phyloP scores from a whole-genome alignment of 2,113 vertebrate genomes.

The Salvelinus sp. region DNA sequence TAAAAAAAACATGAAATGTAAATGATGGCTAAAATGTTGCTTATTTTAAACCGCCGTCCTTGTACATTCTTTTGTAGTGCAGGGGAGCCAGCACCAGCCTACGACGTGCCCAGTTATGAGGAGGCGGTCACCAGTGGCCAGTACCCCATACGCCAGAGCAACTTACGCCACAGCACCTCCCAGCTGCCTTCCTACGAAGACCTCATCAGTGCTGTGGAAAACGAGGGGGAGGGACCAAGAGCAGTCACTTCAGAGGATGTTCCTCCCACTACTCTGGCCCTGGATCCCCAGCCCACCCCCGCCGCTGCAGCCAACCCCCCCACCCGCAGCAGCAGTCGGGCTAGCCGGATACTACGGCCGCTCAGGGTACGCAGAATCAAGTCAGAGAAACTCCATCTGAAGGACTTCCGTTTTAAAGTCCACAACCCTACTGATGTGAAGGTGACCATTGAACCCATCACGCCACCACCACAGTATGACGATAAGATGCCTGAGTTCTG shows the following conservation, averaged over 20 bases:
- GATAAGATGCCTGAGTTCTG: constrained; percentile 72
- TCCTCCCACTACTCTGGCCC: accelerated
- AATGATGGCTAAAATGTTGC: background rate
- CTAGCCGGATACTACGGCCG: constrained; percentile 82
- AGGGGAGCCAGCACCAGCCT: constrained; percentile 30
- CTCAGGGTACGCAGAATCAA: constrained; percentile 90
- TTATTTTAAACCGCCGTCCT: background rate
- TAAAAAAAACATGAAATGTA: too few species aligned
- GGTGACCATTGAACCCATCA: constrained; percentile 88
- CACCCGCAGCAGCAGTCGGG: constrained; percentile 74
- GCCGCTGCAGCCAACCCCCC: constrained; percentile 44
- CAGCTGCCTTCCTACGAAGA: constrained; percentile 94
- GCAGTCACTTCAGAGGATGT: constrained; percentile 22
- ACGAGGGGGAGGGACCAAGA: constrained; percentile 44
- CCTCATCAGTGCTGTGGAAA: constrained; percentile 76
- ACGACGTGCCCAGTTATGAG: constrained; percentile 87
- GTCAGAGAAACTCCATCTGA: constrained; percentile 92
- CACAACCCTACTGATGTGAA: constrained; percentile 62
- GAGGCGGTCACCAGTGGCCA: constrained; percentile 82
- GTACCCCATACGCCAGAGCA: constrained; percentile 70
- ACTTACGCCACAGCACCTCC: constrained; percentile 77
- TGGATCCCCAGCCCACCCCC: background rate
- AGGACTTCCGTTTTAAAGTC: constrained; percentile 81
- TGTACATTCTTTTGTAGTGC: constrained; percentile 33
- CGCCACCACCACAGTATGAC: constrained; percentile 89